phyloP scores from a whole-genome alignment of 2,888 invertebrate genomes.

The Bombylius discolor region DNA sequence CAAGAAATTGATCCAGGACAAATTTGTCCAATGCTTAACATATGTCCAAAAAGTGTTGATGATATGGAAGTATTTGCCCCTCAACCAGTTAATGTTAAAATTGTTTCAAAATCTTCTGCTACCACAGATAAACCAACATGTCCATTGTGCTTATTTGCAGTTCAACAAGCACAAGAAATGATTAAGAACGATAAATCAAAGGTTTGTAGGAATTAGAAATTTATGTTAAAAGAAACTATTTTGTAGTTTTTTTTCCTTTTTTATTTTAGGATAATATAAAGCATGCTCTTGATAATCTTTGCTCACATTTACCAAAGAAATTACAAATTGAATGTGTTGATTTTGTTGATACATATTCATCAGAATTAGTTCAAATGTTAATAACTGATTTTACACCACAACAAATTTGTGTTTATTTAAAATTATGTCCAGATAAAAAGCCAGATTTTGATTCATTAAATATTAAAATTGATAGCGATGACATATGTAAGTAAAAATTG shows the following conservation, averaged over 20 bases:
- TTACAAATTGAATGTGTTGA: slow-evolving; percentile 54
- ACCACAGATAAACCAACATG: slow-evolving; percentile 54
- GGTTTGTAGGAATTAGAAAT: too few relatives aligned
- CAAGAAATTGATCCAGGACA: slow-evolving; percentile 40
- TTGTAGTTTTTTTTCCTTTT: slow-evolving; percentile 5
- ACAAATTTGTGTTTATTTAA: slow-evolving; percentile 65
- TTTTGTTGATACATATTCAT: slow-evolving; percentile 64
- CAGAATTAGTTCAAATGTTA: slow-evolving; percentile 64
- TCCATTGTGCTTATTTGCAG: slow-evolving; percentile 71
- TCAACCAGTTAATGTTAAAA: slow-evolving; percentile 18
- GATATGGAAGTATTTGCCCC: slow-evolving; percentile 43
- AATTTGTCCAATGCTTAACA: slow-evolving; percentile 53
- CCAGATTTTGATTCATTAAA: slow-evolving; percentile 21
- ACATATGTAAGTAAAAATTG: slow-evolving; percentile 11
- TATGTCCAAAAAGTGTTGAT: slow-evolving; percentile 48
- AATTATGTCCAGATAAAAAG: slow-evolving; percentile 50
- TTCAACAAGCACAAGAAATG: slow-evolving; percentile 59
- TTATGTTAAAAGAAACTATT: too few relatives aligned
- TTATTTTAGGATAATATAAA: slow-evolving; percentile 51
- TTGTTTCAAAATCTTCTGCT: slow-evolving; percentile 24
- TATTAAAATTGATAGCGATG: slow-evolving; percentile 14
- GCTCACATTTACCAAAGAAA: slow-evolving; percentile 50
- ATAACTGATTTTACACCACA: slow-evolving; percentile 59
- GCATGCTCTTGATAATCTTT: slow-evolving; percentile 54
- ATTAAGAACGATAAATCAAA: slow-evolving; percentile 63